phyloP scores from a whole-genome alignment of 2,797 vertebrate species.

The Platyrinchus mystaceus region DNA sequence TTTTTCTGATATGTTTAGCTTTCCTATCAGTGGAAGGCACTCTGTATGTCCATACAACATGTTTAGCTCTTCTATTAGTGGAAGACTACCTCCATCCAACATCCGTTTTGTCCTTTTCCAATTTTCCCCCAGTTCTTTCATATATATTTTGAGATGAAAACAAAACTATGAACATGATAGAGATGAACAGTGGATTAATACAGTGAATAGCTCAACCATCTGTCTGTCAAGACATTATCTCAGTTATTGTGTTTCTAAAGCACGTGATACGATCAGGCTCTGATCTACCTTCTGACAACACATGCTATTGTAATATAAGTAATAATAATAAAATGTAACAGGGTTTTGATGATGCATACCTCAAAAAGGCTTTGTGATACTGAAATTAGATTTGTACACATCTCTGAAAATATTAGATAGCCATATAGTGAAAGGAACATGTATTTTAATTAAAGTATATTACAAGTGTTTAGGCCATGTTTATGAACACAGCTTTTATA shows the following conservation, averaged over 20 bases:
- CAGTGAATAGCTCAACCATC: background rate
- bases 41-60: accelerated
- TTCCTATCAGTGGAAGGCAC: background rate
- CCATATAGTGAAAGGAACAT: background rate
- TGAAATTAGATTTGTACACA: background rate
- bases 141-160: background rate
- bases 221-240: background rate
- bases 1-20: background rate
- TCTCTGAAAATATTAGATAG: background rate
- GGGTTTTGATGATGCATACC: background rate
- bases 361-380: background rate
- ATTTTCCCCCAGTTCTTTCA: background rate
- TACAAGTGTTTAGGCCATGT: background rate
- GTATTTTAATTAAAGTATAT: background rate
- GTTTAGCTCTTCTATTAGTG: background rate
- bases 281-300: background rate
- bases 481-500: background rate
- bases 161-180: background rate
- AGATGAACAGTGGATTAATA: background rate
- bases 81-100: background rate
- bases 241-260: background rate
- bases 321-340: background rate
- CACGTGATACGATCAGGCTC: background rate
- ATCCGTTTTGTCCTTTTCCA: background rate
- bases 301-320: accelerated